Evolutionary conservation across 2,888 invertebrate genomes (phyloP).

Genomic region (Sepioteuthis lessoniana): DNA sequence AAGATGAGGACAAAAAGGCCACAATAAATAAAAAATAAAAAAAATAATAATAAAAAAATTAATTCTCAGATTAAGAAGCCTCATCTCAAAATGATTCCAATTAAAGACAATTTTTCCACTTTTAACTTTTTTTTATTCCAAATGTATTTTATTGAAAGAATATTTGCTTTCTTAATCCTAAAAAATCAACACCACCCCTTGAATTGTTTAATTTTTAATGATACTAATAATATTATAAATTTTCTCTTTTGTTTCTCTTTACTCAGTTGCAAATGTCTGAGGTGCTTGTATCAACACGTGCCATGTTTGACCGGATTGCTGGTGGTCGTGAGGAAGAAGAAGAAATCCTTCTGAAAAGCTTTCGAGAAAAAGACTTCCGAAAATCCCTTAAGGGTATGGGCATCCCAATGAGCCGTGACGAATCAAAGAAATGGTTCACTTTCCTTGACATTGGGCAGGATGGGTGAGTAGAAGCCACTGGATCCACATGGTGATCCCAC

Average conservation of each 20-base stretch:
- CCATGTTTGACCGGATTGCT: constrained; percentile 93
- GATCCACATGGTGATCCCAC: neutral
- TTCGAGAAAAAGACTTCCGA: constrained; percentile 68
- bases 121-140: too few relatives aligned
- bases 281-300: constrained; percentile 94
- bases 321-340: constrained; percentile 73
- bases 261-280: constrained; percentile 95
- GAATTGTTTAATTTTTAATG: too few relatives aligned
- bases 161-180: too few relatives aligned
- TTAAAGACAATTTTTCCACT: too few relatives aligned
- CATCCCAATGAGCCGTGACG: constrained; percentile 67
- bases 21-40: too few relatives aligned
- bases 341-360: constrained; percentile 56
- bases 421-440: constrained; percentile 72
- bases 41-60: too few relatives aligned
- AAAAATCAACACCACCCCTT: too few relatives aligned
- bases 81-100: too few relatives aligned
- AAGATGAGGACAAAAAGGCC: too few relatives aligned
- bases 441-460: constrained; percentile 79
- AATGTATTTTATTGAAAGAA: too few relatives aligned
- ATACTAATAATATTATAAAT: too few relatives aligned
- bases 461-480: constrained; percentile 81
- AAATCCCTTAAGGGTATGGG: constrained; percentile 65
- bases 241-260: neutral
- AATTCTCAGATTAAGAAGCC: too few relatives aligned